These are phyloP conservation scores for Aldabrachelys gigantea DNA, from an alignment of 2,113 vertebrate genomes.

Conservation along the genomic window DNA sequence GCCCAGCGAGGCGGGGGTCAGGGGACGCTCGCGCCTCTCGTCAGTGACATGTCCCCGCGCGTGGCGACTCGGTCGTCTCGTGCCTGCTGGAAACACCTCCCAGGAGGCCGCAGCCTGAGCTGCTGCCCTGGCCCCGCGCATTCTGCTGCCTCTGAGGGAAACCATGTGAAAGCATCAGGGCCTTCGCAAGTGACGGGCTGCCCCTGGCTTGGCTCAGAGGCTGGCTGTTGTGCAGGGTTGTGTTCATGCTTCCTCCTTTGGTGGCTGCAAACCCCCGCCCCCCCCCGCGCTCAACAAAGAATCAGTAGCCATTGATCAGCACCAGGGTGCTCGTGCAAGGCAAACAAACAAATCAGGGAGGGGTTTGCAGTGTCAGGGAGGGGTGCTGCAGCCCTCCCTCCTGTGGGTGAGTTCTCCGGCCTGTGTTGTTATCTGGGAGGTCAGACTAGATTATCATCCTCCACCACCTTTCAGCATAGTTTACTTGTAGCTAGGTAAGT, in stretches of 20 bases:
- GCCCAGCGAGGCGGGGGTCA: accelerated
- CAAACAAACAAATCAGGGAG: background rate
- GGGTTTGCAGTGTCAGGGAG: too few species aligned
- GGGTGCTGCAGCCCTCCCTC: too few species aligned
- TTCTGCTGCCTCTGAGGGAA: background rate
- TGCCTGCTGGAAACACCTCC: background rate
- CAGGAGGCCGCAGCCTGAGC: background rate
- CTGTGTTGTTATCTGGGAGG: background rate
- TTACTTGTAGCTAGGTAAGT: background rate
- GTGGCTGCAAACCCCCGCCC: background rate
- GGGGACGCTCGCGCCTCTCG: background rate
- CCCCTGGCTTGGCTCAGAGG: background rate
- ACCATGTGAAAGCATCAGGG: background rate
- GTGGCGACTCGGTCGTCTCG: background rate
- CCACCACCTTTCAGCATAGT: background rate
- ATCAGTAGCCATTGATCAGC: background rate
- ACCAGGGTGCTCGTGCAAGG: background rate
- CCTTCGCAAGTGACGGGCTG: background rate
- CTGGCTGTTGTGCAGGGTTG: background rate
- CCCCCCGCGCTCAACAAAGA: background rate
- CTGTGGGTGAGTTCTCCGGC: background rate
- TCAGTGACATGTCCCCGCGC: background rate
- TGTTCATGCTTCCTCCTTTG: background rate
- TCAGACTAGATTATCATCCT: background rate
- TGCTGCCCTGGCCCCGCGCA: background rate